Evolutionary conservation across 2,797 vertebrate species (phyloP).

Genomic region (Acipenser ruthenus): DNA sequence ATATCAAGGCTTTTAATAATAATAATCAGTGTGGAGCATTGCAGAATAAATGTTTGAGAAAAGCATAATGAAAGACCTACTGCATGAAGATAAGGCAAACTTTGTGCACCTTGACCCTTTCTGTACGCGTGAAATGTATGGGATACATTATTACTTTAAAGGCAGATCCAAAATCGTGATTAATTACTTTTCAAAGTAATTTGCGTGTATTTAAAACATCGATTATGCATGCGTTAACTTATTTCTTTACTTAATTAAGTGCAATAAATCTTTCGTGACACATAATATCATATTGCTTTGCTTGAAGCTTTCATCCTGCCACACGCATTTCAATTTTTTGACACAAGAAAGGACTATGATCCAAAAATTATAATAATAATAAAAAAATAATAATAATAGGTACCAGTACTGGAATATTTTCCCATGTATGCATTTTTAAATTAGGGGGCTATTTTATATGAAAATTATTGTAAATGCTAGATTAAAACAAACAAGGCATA

Average conservation of each 20-base stretch:
- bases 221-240: background rate
- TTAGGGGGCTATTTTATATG: too few species aligned
- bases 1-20: too few species aligned
- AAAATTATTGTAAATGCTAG: background rate
- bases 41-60: too few species aligned
- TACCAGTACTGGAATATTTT: background rate
- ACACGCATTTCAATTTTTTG: background rate
- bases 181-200: background rate
- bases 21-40: too few species aligned
- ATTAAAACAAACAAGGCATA: background rate
- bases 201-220: background rate
- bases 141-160: too few species aligned
- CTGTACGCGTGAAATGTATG: too few species aligned
- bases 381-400: background rate
- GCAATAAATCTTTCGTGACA: background rate
- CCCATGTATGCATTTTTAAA: too few species aligned
- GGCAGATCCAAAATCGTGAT: too few species aligned
- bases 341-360: background rate
- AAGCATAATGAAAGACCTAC: too few species aligned
- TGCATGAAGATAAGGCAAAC: too few species aligned
- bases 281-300: background rate
- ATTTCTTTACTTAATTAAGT: background rate
- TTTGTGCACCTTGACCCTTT: too few species aligned
- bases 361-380: background rate
- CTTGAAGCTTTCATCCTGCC: background rate